Base-by-base conservation (phyloP, 92 coral and sea anemone species). In the Hydrozoanthus gracilis region DNA sequence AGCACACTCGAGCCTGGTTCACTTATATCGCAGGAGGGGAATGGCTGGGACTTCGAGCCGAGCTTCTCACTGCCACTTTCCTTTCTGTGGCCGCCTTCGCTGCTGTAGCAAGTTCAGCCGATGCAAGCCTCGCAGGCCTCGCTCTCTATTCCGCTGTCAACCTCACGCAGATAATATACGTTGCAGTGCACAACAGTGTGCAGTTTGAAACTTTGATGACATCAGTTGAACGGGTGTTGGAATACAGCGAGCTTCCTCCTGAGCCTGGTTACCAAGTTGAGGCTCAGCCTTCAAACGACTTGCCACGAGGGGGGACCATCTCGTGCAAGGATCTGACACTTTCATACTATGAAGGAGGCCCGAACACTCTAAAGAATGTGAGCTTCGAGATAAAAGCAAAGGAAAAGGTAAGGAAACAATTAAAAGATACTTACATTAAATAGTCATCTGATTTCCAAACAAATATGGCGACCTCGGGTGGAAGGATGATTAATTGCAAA, bases 171-270 rank as follows among this genome's bases (percentile, higher is more conserved):
- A 60, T 78, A 4, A 78, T 78, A 35, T 78, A 78, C 14, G 69
- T 78, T 11, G 83, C 83, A 46, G 83, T 78, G n/a, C 83, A 78
- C 71, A 78, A 78, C 83, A 78, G 83, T 45, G 83, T 78, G 17
- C 83, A 78, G 70, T 78, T 56, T 44, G 83, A 78, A 20, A 54
- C 51, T 39, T 70, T 78, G 86, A 89, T 89, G 91, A 87, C 86
- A 64, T 89, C 91, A 14, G 91, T 88, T 50, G 91, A 88, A 52
- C 87, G 91, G 47, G 88, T 88, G 16, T 88, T 83, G 3, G 88
- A 89, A 67, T 89, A 89, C 64, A 48, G 74, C 52, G 13, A 76
- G 18, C 76, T 89, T n/a, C 67, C 73, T 8, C 17, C 83, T 39
- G 91, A 89, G 83, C 79, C 86, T 66, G 88, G 82, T 13, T 82